These are phyloP conservation scores for Limnephilus auricula DNA, from an alignment of 2,888 invertebrate genomes.

Conservation along the genomic window DNA sequence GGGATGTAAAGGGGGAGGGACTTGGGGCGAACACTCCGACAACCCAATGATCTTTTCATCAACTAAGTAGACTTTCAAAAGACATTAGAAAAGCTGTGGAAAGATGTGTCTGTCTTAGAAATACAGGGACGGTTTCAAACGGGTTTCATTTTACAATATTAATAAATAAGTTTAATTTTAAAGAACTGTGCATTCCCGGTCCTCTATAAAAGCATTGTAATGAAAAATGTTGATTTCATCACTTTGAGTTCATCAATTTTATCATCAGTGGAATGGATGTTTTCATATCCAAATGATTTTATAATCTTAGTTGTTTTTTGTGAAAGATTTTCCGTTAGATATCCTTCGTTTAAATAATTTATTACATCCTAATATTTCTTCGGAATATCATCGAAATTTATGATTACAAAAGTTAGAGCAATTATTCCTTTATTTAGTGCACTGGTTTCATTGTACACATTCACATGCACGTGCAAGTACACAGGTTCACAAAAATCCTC, in stretches of 20 bases:
- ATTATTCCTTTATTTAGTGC: not conserved
- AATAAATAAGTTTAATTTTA: no score
- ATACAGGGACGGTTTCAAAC: not conserved
- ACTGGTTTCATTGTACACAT: not conserved
- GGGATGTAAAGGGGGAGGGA: not conserved
- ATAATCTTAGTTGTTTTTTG: not conserved
- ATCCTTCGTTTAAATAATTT: not conserved
- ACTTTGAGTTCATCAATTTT: not conserved
- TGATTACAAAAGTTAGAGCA: not conserved
- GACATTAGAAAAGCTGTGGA: not conserved
- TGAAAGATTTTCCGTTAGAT: not conserved
- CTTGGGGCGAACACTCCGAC: not conserved
- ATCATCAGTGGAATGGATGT: not conserved
- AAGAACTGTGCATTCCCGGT: no score
- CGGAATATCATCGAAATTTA: not conserved
- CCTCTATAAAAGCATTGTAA: not conserved
- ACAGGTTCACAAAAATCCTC: no score
- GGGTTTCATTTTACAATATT: no score
- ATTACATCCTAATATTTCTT: not conserved
- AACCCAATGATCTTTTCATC: slow-evolving; percentile 2
- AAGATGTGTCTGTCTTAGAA: not conserved
- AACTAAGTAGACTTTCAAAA: slow-evolving; percentile 2
- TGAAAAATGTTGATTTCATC: not conserved
- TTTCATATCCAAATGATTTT: not conserved
- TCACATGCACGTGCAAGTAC: no score